phyloP scores from a whole-genome alignment of 1,140 invertebrate species.

The Diprion similis region DNA sequence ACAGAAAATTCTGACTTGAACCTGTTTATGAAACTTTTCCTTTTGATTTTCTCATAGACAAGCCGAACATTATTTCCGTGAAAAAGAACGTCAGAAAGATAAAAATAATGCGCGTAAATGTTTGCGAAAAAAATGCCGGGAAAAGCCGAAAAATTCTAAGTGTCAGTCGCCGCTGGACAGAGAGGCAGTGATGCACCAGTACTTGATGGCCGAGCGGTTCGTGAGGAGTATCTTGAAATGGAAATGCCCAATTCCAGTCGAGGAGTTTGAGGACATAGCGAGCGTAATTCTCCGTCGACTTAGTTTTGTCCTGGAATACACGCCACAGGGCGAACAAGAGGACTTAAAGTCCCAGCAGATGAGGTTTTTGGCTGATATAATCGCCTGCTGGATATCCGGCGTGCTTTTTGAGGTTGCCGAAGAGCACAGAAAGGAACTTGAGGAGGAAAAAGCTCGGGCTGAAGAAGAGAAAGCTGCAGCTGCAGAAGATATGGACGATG shows the following conservation, averaged over 20 bases:
- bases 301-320: slow-evolving; percentile 37
- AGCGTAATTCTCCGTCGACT: slow-evolving; percentile 46
- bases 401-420: slow-evolving; percentile 46
- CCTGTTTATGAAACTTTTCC: background rate
- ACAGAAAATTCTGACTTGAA: background rate
- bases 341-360: slow-evolving; percentile 52
- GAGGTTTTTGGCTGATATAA: slow-evolving; percentile 44
- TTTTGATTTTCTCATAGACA: slow-evolving; percentile 38
- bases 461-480: slow-evolving; percentile 25
- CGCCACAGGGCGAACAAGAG: slow-evolving; percentile 28
- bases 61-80: slow-evolving; percentile 35
- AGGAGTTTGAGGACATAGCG: slow-evolving; percentile 49
- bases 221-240: slow-evolving; percentile 49
- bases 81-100: slow-evolving; percentile 24
- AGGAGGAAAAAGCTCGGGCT: slow-evolving; percentile 26
- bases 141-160: background rate
- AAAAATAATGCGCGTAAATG: slow-evolving; percentile 26
- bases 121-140: slow-evolving; percentile 14
- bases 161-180: slow-evolving; percentile 33
- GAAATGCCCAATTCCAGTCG: slow-evolving; percentile 37
- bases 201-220: slow-evolving; percentile 49
- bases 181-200: slow-evolving; percentile 44
- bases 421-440: slow-evolving; percentile 31
- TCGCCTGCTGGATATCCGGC: slow-evolving; percentile 52
- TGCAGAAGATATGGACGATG: slow-evolving; percentile 25